Base-by-base conservation (phyloP, 2,113 vertebrate genomes). In the Paradisaea rubra region DNA sequence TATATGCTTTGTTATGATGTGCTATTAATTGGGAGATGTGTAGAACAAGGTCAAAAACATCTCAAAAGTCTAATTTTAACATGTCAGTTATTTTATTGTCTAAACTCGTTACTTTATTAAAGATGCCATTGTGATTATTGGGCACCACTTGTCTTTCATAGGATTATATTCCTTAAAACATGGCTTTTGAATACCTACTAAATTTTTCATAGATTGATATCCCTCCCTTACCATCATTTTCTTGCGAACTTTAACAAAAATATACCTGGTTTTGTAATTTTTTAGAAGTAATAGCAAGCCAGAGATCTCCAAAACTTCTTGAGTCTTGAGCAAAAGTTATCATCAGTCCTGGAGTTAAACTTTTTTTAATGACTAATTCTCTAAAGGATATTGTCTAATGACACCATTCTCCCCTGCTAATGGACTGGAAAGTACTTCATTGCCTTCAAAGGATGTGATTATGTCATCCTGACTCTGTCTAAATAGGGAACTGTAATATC, bases 381-480 rank as follows among this genome's bases (percentile, higher is more conserved):
- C 42, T 15, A 22, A 57, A 42, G 88, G 54, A 76, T 77, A 57
- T 70, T 82, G 9, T 76, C 66, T 96, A 91, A 95, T 89, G 96
- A 88, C 85, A 82, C 90, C 3, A 16, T 89, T 94, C 79, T 94
- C 85, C n/a, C 35, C 82, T 91, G 63, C 90, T 96, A 94, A 96
- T 96, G 93, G 92, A 89, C 81, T 91, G 86, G 79, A 94, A 96
- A 95, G 88, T 42, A 76, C 70, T 92, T 88, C 53, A 69, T 76
- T 2, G 54, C 74, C 85, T 91, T 91, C 90, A 89, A 89, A 94
- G 85, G 50, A 61, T 82, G 63, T 35, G 81, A 91, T 95, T 95
- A 95, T 88, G 88, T 96, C 95, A 96, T 93, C 42, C 45, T 23
- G 53, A 25, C 41, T 77, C 71, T 77, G 73, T 65, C 85, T 96